Conservation (phyloP, 37 sponge, comb jelly and placozoan species). For the Geodia barretti region DNA sequence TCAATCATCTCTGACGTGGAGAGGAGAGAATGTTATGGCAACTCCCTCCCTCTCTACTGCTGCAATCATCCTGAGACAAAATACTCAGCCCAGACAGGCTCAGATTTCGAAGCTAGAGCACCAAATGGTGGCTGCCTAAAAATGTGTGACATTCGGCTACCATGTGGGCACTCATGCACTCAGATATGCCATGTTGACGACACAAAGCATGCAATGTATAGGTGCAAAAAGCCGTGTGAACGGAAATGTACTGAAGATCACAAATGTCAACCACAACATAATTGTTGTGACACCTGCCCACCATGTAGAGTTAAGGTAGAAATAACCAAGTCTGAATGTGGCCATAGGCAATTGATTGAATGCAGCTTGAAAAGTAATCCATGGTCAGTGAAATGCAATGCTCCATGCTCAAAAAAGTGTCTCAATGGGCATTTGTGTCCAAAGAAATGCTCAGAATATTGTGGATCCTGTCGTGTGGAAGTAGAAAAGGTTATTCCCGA, state of each 20-base stretch:
- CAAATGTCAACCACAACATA: conserved; percentile 24
- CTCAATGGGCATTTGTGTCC: conserved; percentile 33
- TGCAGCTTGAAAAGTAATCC: no score
- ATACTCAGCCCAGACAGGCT: conserved; percentile 11
- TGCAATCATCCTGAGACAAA: conserved; percentile 69
- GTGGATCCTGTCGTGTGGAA: no score
- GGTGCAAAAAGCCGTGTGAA: conserved; percentile 60
- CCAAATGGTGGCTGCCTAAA: conserved; percentile 77
- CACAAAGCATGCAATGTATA: conserved; percentile 52
- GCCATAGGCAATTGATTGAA: conserved; percentile 31
- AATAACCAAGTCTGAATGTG: conserved; percentile 46
- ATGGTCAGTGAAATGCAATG: conserved; percentile 37
- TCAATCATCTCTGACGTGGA: conserved; percentile 51
- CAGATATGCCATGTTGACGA: conserved; percentile 63
- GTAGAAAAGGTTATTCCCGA: no score
- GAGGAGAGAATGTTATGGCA: conserved; percentile 30
- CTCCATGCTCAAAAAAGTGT: conserved; percentile 40
- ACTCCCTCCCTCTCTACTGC: conserved; percentile 66
- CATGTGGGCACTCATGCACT: conserved; percentile 77
- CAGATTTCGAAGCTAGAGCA: conserved; percentile 58
- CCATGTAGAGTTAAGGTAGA: conserved; percentile 26
- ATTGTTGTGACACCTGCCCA: conserved; percentile 28
- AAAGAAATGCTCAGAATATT: conserved; percentile 15
- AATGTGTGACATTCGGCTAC: conserved; percentile 51
- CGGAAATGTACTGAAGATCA: conserved; percentile 36